Conservation (phyloP, 2,797 vertebrate species). For the Buphagus erythrorhynchus region DNA sequence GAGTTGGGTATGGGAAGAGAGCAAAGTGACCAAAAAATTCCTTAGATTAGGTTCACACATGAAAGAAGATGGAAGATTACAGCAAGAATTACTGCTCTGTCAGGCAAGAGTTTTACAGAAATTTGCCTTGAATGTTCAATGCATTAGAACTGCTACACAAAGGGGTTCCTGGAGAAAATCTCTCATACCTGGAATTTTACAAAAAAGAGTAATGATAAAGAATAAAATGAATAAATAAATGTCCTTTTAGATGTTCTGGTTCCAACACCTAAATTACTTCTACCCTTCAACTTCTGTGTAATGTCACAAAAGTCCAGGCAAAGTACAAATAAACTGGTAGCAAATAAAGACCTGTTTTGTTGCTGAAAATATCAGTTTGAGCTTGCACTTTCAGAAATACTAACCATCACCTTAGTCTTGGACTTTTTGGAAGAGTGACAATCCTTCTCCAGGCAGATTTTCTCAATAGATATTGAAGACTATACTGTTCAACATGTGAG, state of each 20-base stretch:
- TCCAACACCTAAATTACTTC: background rate
- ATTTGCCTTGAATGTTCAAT: background rate
- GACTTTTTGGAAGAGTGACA: rapidly evolving
- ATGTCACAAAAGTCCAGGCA: background rate
- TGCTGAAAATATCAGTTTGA: background rate
- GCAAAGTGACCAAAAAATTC: background rate
- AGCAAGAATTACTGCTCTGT: background rate
- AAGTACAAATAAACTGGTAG: background rate
- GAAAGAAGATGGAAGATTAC: background rate
- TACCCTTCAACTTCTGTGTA: background rate
- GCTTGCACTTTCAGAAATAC: background rate
- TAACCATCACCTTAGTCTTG: background rate
- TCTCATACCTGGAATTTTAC: background rate
- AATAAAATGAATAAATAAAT: background rate
- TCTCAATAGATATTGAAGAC: background rate
- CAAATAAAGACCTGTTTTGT: background rate
- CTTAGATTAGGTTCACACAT: background rate
- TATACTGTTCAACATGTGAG: background rate
- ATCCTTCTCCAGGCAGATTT: background rate
- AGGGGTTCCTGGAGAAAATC: background rate
- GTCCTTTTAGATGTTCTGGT: background rate
- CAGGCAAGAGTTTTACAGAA: background rate
- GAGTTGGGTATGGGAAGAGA: background rate
- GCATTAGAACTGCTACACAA: background rate
- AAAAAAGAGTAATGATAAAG: background rate